Conservation (phyloP, 2,113 vertebrate genomes). For the Malaclemys terrapin region DNA sequence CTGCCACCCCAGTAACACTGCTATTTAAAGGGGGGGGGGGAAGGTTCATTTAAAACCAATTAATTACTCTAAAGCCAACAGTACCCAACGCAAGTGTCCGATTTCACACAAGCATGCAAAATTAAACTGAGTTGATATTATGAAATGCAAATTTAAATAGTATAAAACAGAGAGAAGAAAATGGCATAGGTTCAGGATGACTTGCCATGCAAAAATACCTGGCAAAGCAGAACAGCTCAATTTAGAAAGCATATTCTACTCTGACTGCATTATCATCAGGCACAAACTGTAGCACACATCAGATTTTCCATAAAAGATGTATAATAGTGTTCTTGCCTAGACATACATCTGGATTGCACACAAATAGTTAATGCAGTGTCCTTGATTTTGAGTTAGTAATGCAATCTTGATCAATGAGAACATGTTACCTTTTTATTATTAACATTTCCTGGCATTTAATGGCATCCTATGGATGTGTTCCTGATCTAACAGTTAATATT, state of each 20-base stretch:
- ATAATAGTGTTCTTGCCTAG: background rate
- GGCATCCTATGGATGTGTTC: background rate
- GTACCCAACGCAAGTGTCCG: fast-evolving
- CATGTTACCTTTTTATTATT: background rate
- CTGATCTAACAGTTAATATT: background rate
- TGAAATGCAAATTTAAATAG: background rate
- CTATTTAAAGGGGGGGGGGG: too few species aligned
- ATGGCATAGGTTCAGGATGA: fast-evolving
- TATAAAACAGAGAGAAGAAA: fast-evolving
- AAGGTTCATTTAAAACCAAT: background rate
- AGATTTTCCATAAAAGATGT: fast-evolving
- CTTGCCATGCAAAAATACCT: background rate
- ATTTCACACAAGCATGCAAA: background rate
- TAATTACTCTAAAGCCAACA: background rate
- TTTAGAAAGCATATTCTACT: background rate
- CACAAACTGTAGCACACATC: background rate
- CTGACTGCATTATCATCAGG: background rate
- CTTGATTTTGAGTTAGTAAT: background rate
- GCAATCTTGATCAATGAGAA: background rate
- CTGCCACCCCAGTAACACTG: fast-evolving
- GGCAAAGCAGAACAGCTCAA: background rate
- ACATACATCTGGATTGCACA: background rate
- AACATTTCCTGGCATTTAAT: too few species aligned
- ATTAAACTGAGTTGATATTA: background rate
- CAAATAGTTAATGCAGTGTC: background rate